These are phyloP conservation scores for Falco naumanni DNA, from an alignment of 2,797 vertebrate genomes.

Conservation along the genomic window DNA sequence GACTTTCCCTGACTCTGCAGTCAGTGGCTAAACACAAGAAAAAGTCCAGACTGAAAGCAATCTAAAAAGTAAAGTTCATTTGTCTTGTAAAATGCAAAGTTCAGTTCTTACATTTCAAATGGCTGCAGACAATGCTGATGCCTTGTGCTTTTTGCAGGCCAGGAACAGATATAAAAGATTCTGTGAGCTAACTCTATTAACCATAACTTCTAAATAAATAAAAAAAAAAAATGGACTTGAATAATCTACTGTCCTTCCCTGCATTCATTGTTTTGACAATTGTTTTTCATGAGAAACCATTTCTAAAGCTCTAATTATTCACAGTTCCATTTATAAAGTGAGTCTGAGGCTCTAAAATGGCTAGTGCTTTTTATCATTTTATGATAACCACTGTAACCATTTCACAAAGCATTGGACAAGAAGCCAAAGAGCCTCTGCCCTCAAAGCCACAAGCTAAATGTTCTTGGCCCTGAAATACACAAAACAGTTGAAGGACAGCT, in stretches of 20 bases:
- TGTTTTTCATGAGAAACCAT: background rate
- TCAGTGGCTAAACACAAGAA: background rate
- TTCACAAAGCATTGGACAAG: background rate
- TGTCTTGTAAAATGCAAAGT: background rate
- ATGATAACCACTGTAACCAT: background rate
- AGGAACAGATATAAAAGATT: background rate
- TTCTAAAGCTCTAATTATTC: background rate
- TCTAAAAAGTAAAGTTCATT: constrained; percentile 1
- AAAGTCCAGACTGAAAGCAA: background rate
- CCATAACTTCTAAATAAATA: background rate
- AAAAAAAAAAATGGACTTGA: background rate
- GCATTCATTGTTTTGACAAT: background rate
- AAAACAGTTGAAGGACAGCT: background rate
- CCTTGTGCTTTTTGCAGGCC: background rate
- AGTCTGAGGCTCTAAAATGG: background rate
- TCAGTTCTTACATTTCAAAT: background rate
- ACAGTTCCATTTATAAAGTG: background rate
- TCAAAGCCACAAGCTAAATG: background rate
- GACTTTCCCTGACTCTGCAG: background rate
- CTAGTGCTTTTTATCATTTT: background rate
- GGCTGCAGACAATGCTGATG: background rate
- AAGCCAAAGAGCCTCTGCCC: background rate
- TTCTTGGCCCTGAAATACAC: background rate
- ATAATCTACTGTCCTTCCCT: background rate
- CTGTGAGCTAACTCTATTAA: background rate